Conservation (phyloP, 2,113 vertebrate species). For the Nerophis lumbriciformis region DNA sequence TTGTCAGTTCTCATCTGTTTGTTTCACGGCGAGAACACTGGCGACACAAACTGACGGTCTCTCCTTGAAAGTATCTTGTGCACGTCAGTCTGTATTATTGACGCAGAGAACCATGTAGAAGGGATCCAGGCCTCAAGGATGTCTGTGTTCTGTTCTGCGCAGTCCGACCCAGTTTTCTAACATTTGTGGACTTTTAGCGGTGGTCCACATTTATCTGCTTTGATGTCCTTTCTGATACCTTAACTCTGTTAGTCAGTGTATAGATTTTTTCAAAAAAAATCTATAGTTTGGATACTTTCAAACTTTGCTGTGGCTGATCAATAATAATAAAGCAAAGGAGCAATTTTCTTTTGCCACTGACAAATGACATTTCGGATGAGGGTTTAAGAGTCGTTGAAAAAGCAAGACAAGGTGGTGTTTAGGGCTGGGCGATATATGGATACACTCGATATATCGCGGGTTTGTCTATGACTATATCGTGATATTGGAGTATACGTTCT, state of each 20-base stretch:
- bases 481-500: too few species aligned
- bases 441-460: too few species aligned
- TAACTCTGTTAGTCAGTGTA: background rate
- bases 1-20: slow-evolving; percentile 67
- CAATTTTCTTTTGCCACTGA: background rate
- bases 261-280: too few species aligned
- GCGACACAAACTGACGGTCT: slow-evolving; percentile 47
- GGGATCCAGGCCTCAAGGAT: slow-evolving; percentile 41
- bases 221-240: background rate
- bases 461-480: too few species aligned
- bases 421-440: too few species aligned
- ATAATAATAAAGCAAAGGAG: background rate
- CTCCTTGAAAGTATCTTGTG: slow-evolving; percentile 66
- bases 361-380: slow-evolving; percentile 1
- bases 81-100: slow-evolving; percentile 63
- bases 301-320: background rate
- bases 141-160: slow-evolving; percentile 5
- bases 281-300: background rate
- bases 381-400: background rate
- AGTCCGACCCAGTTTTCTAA: background rate
- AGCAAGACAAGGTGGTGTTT: too few species aligned
- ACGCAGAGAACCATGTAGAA: slow-evolving; percentile 48
- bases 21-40: slow-evolving; percentile 47
- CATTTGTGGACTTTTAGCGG: background rate
- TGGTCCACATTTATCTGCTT: background rate